Base-by-base conservation (phyloP, 2,888 invertebrate species). In the Pterostichus madidus region DNA sequence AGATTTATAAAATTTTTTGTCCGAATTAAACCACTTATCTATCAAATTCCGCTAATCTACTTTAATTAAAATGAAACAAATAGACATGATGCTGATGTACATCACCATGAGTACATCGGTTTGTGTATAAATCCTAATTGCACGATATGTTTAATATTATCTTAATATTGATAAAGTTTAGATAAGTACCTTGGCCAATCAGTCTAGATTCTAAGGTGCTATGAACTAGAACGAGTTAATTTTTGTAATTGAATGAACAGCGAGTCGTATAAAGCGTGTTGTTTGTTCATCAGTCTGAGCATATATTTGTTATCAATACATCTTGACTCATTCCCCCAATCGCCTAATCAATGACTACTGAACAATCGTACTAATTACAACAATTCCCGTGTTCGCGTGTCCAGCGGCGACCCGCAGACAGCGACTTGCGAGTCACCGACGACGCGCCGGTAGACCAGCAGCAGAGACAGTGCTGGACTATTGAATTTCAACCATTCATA, bases 341-440 rank as follows among this genome's bases (percentile, higher is more conserved):
- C 39, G 39, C 39, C 64, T 64, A 64, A 64, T 64, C 64, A 64
- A 64, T 64, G 64, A 64, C 68, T 68, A 68, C 68, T 71, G 68
- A 44, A 71, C 68, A 71, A 71, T 71, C 68, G 68, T 71, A 44
- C 44, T 71, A 71, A 71, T 71, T 71, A 71, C 44, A 44, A 71
- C 44, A 71, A 71, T 71, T 71, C 68, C 44, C 44, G 7, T 44
- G 68, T 24, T 39, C 44, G 68, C 44, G 68, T 44, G 68, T 71
- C 44, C 44, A 71, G 8, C 44, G 44, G 68, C 44, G 44, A 44
- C 68, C 44, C 68, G 17, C 68, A 39, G 44, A 71, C 17, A 71
- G 44, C 44, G 44, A 71, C 15, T 44, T 71, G 68, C 68, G 5
- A 71, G 68, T 71, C 68, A 71, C 6, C 44, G 68, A 17, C 68